Evolutionary conservation across 35 echinoderm and acorn worm genomes (phyloP).

Genomic region (Apostichopus japonicus): DNA sequence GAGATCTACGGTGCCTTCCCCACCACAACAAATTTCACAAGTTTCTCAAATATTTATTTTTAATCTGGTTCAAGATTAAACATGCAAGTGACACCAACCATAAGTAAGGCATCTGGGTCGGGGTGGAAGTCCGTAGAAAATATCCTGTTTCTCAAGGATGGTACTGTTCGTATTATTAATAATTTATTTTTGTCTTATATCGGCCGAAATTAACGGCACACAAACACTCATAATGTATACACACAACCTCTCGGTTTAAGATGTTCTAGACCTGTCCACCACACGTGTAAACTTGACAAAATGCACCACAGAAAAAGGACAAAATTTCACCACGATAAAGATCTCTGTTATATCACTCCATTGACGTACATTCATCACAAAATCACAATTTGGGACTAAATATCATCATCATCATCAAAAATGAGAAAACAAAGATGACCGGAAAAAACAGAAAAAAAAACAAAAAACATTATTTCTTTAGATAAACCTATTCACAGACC

Average conservation of each 20-base stretch:
- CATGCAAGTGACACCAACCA: conserved; percentile 47
- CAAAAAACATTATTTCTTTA: background rate
- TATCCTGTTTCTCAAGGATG: background rate
- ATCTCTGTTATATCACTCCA: conserved; percentile 2
- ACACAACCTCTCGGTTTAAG: background rate
- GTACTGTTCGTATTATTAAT: conserved; percentile 57
- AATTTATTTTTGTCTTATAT: conserved; percentile 8
- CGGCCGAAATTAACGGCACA: conserved; percentile 17
- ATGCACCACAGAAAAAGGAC: conserved; percentile 38
- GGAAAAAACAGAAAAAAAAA: conserved; percentile 17
- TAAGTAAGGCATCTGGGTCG: conserved; percentile 51
- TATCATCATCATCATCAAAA: conserved; percentile 6
- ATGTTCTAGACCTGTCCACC: conserved; percentile 38
- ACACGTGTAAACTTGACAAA: conserved; percentile 22
- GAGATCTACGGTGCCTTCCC: conserved; percentile 22
- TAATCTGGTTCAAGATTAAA: conserved; percentile 4
- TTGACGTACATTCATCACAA: conserved; percentile 54
- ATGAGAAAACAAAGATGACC: no score
- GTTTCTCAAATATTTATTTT: conserved; percentile 48
- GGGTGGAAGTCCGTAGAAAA: conserved; percentile 56
- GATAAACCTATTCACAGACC: conserved; percentile 1
- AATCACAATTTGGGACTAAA: conserved; percentile 53
- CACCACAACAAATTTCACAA: conserved; percentile 52
- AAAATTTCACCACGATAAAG: conserved; percentile 49
- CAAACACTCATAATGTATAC: conserved; percentile 26